Percentiles rank a stretch among this genome's conserved stretches.
phyloP scores from a whole-genome alignment of 2,888 invertebrate species.

The Cerastoderma edule region DNA sequence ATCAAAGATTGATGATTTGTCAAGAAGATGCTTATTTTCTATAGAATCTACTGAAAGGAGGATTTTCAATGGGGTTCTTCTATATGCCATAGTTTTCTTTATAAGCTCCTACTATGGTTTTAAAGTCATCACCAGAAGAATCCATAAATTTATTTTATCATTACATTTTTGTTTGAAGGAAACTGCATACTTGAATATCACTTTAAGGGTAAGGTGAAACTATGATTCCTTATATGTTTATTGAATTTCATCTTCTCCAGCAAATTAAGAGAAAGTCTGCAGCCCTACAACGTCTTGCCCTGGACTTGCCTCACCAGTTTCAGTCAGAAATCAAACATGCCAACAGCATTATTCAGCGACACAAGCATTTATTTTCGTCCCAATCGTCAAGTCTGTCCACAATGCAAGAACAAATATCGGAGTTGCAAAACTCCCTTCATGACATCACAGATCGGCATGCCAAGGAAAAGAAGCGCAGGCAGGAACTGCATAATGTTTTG shows the following conservation, averaged over 20 bases:
- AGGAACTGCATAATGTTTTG: conserved; percentile 78
- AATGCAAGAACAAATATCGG: conserved; percentile 70
- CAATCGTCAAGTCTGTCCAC: conserved; percentile 73
- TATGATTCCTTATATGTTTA: too few species aligned
- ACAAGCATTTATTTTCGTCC: conserved; percentile 67
- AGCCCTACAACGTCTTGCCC: conserved; percentile 65
- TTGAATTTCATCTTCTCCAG: conserved; percentile 42
- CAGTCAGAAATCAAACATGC: conserved; percentile 68
- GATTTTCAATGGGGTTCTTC: too few species aligned
- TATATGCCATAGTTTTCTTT: too few species aligned
- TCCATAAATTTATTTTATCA: too few species aligned
- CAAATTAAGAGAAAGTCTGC: conserved; percentile 63
- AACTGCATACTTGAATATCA: too few species aligned
- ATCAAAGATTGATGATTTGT: too few species aligned
- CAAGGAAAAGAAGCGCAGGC: conserved; percentile 76
- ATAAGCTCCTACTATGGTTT: too few species aligned
- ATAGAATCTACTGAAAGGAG: too few species aligned
- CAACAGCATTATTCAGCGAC: conserved; percentile 68
- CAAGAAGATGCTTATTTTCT: too few species aligned
- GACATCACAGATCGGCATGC: conserved; percentile 75
- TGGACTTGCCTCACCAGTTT: conserved; percentile 70
- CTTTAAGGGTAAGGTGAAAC: too few species aligned
- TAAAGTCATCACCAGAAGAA: too few species aligned
- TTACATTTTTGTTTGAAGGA: too few species aligned
- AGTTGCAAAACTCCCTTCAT: conserved; percentile 68